phyloP scores from a whole-genome alignment of 2,888 invertebrate genomes.

The Eupeodes latifasciatus region DNA sequence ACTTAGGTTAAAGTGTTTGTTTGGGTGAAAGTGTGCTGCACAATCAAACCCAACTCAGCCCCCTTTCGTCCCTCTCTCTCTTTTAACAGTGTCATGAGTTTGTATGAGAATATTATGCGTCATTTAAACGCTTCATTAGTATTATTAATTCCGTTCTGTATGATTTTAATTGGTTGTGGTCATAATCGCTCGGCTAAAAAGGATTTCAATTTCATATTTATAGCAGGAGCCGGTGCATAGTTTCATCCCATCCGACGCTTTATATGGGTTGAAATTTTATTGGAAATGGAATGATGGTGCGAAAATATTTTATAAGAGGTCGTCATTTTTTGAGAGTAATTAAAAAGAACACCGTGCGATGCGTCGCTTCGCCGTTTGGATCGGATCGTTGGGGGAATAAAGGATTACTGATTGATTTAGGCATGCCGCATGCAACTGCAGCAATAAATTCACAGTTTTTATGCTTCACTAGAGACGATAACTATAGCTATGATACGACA shows the following conservation, averaged over 20 bases:
- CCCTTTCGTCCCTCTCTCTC: too few relatives aligned
- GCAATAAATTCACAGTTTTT: conserved; percentile 23
- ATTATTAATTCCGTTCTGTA: conserved; percentile 70
- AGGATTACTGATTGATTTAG: conserved; percentile 72
- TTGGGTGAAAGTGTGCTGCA: background rate
- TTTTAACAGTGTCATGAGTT: background rate
- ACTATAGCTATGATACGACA: background rate
- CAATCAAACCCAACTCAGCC: background rate
- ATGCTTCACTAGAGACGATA: conserved; percentile 33
- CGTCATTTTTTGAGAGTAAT: conserved; percentile 51
- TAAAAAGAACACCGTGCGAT: conserved; percentile 48
- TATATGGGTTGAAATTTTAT: too few relatives aligned
- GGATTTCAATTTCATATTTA: background rate
- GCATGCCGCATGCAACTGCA: conserved; percentile 15
- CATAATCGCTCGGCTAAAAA: conserved; percentile 44
- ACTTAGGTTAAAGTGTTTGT: background rate
- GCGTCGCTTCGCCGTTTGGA: background rate
- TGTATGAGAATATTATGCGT: background rate
- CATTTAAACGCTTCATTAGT: conserved; percentile 68
- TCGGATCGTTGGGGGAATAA: conserved; percentile 27
- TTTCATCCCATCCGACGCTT: background rate
- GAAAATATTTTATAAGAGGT: conserved; percentile 39
- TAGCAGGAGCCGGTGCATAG: background rate
- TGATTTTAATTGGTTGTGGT: conserved; percentile 61
- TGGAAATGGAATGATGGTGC: background rate